Percentiles rank a stretch among this genome's conserved stretches.
phyloP scores from a whole-genome alignment of 1,140 invertebrate species.

The Pogonus chalceus region DNA sequence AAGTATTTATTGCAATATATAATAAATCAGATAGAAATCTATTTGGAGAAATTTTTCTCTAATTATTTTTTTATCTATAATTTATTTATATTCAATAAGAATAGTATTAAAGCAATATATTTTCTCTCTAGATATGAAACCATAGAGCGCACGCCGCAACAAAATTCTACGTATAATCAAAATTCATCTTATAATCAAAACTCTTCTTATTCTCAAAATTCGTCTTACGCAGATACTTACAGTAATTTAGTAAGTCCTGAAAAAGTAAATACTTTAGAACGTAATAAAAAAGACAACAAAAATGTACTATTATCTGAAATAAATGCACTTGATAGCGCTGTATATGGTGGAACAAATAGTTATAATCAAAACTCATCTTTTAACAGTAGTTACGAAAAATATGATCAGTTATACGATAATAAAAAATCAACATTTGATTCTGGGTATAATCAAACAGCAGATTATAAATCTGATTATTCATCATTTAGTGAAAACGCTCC shows the following conservation, averaged over 20 bases:
- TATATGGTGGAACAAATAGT: slow-evolving; percentile 23
- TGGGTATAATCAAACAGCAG: neutral
- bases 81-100: too few relatives aligned
- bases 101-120: too few relatives aligned
- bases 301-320: slow-evolving; percentile 18
- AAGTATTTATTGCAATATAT: too few relatives aligned
- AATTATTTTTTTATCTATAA: too few relatives aligned
- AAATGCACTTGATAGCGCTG: slow-evolving; percentile 24
- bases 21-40: too few relatives aligned
- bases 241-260: slow-evolving; percentile 30
- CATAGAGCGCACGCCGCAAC: slow-evolving; percentile 8
- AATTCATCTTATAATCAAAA: too few relatives aligned
- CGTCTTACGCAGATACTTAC: slow-evolving; percentile 25
- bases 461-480: slow-evolving; percentile 10
- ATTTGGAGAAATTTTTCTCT: too few relatives aligned
- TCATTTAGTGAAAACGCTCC: slow-evolving; percentile 15
- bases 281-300: slow-evolving; percentile 15
- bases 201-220: slow-evolving; percentile 13
- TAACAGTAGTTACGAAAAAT: slow-evolving; percentile 9
- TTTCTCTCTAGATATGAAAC: slow-evolving; percentile 8
- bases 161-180: slow-evolving; percentile 22
- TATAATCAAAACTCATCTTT: slow-evolving; percentile 18
- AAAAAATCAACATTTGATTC: neutral
- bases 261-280: slow-evolving; percentile 29
- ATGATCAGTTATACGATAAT: neutral